Base-by-base conservation (phyloP, 2,113 vertebrate species). In the Myodes glareolus region DNA sequence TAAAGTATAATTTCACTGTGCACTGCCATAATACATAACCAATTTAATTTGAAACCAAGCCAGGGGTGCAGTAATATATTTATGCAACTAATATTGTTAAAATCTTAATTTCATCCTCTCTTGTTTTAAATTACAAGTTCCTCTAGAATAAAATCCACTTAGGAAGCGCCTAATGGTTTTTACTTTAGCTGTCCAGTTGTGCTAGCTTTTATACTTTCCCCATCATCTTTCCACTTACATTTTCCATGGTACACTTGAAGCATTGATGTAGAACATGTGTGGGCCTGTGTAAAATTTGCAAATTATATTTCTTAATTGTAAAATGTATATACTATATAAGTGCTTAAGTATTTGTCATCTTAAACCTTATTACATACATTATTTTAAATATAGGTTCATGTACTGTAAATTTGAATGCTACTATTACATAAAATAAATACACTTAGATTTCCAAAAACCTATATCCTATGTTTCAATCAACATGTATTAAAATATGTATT, bases 81-180 rank as follows among this genome's bases (percentile, higher is more conserved):
- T 97, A 87, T 93, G 90, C 58, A 97, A 89, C 55, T 98, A 96
- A 95, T 96, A 92, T 70, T 96, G 14, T 98, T 98, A 96, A 93
- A 92, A 82, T 98, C 91, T 96, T 97, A 92, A 98, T 98, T 98
- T 97, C 23, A 21, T 92, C 31, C 88, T 98, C 47, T 97, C 68
- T 97, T 96, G 36, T 92, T 97, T 96, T 97, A 90, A 98, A 97
- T 98, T 97, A 94, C 63, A 95, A n/a, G 94, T 97, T 97, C 94
- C 81, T 97, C 98, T 96, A 75, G 94, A 97, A 90, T 95, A 75
- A 97, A 98, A 98, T 90, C 31, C 75, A 91, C 42, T 95, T 93
- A 92, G 77, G 68, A 98, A 75, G 67, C 27, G 29, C 5, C 0
- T 97, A 97, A 97, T 98, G 33, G 1, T 98, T 98, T 96, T 88